Percentiles rank a stretch among this genome's conserved stretches.
phyloP scores from a whole-genome alignment of 2,888 invertebrate species.

The Eudasyphora cyanicolor region DNA sequence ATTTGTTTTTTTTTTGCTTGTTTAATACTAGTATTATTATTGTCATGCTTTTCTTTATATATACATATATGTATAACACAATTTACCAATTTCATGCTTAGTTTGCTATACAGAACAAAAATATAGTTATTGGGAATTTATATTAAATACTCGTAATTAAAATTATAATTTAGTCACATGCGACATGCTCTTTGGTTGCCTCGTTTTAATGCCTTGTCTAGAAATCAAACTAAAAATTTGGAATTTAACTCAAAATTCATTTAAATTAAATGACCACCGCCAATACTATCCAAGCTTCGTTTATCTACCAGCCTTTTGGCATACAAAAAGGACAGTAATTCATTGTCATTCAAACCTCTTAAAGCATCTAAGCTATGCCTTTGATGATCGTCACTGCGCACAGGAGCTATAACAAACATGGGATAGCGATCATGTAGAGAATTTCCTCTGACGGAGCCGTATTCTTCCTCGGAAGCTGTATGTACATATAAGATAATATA shows the following conservation, averaged over 20 bases:
- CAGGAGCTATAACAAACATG: conserved; percentile 54
- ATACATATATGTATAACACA: too few relatives aligned
- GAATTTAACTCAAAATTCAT: conserved; percentile 15
- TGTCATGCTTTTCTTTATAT: background rate
- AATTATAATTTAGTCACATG: conserved; percentile 38
- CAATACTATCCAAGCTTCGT: conserved; percentile 66
- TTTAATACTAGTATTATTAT: conserved; percentile 47
- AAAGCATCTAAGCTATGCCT: conserved; percentile 45
- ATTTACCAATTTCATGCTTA: background rate
- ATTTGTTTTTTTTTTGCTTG: background rate
- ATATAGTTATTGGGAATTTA: background rate
- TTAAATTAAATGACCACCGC: conserved; percentile 66
- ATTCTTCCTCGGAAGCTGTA: conserved; percentile 59
- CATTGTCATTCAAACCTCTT: conserved; percentile 63
- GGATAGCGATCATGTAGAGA: conserved; percentile 49
- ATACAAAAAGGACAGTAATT: conserved; percentile 54
- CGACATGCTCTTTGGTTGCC: conserved; percentile 42
- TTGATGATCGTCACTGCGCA: conserved; percentile 46
- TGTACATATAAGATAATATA: background rate
- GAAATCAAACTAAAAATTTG: background rate
- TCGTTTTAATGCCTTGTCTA: background rate
- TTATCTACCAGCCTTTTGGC: conserved; percentile 55
- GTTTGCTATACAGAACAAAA: background rate
- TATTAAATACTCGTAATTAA: background rate
- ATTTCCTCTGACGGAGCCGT: conserved; percentile 19